Percentiles rank a stretch among this genome's conserved stretches.
These are phyloP conservation scores for Encarsia formosa DNA, from an alignment of 2,888 invertebrate genomes.

Conservation along the genomic window DNA sequence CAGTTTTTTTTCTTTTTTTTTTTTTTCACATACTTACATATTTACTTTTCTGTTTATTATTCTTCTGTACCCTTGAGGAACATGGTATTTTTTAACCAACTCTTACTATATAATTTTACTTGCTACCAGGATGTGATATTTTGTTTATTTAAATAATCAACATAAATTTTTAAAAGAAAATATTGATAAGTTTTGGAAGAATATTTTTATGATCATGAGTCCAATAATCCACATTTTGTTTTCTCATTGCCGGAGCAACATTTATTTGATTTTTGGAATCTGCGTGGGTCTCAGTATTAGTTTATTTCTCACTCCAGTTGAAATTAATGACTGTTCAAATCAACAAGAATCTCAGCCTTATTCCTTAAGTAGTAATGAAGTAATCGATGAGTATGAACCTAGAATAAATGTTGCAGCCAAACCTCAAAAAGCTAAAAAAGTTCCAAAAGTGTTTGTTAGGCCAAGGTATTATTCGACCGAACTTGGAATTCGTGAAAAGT, in stretches of 20 bases:
- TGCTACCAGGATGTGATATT: background rate
- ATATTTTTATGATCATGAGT: conserved; percentile 17
- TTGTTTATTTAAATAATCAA: background rate
- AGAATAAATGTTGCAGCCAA: conserved; percentile 52
- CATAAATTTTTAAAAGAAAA: background rate
- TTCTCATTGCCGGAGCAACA: conserved; percentile 52
- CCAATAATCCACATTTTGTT: conserved; percentile 40
- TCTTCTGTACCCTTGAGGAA: no score
- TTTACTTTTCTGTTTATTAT: no score
- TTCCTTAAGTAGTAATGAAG: conserved; percentile 31
- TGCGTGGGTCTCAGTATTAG: conserved; percentile 58
- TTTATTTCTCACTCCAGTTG: conserved; percentile 54
- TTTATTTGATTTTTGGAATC: conserved; percentile 58
- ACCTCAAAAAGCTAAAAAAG: conserved; percentile 51
- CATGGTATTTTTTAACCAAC: conserved; percentile 27
- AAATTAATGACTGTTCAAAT: conserved; percentile 45
- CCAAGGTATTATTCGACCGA: conserved; percentile 94
- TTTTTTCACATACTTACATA: no score
- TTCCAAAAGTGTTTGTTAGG: conserved; percentile 65
- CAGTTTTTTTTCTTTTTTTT: no score
- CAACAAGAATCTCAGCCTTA: conserved; percentile 27
- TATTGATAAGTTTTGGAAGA: background rate
- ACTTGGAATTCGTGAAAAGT: conserved; percentile 83
- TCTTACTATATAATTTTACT: conserved; percentile 17
- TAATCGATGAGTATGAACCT: conserved; percentile 51